Base-by-base conservation (phyloP, 2,113 vertebrate species). In the Hyperopisus bebe region DNA sequence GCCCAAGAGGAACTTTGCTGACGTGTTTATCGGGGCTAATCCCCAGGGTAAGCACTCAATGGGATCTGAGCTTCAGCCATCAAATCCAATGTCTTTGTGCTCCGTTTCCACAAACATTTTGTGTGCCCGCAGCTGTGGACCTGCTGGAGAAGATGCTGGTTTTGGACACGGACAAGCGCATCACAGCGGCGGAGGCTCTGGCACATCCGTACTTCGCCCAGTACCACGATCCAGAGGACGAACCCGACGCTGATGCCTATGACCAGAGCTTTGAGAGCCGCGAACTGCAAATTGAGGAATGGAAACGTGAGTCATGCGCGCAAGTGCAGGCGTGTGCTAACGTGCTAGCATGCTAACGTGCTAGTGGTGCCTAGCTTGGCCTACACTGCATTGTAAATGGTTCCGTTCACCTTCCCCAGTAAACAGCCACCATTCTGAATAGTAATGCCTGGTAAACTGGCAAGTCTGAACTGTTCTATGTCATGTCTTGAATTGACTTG, bases 251-350 rank as follows among this genome's bases (percentile, higher is more conserved):
- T 0, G 98, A 99, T 5, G 98, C 98, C 19, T 99, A 99, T 0
- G 98, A 99, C 94, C 98, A 99, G 96, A 99, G 98, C 90, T 99
- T 99, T 48, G 98, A 99, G 92, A 99, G 98, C 94, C 96, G 98
- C 24, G 98, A 99, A 86, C 97, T 99, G 85, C 97, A 98, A 86
- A 99, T 99, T 46, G 98, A 99, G 44, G 98, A 99, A 90, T 99
- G 98, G 98, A 98, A 99, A 95, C 96, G 98, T 99, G 93, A 98
- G 98, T 96, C 1, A 24, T 0, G 35, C 5, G 6, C 35, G 42
- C 15, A 0, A 17, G 39, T 82, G 35, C 39, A 21, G 77, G 5
- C 0, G 17, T 5, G 17, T 19, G 51, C 2, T 51, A 17, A 53
- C 50, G 11, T 77, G 70, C 58, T 6, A 3, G 39, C 53, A 0